Evolutionary conservation across 2,113 vertebrate species (phyloP).

Genomic region (Zosterops borbonicus): DNA sequence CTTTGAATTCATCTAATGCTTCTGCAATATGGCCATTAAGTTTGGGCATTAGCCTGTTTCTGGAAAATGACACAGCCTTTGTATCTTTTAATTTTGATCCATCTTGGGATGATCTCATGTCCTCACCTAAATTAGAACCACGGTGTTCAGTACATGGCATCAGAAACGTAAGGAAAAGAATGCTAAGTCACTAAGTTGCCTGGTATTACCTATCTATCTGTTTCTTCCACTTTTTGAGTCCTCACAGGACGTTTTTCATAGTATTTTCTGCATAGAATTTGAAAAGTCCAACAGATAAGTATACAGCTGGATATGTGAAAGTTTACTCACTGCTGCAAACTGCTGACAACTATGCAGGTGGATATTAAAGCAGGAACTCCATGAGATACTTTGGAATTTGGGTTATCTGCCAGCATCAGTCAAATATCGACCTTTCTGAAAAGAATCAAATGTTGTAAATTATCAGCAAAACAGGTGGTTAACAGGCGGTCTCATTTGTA

Average conservation of each 20-base stretch:
- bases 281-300: background rate
- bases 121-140: background rate
- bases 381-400: background rate
- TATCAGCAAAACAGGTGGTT: background rate
- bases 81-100: background rate
- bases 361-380: background rate
- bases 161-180: background rate
- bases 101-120: background rate
- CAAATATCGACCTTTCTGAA: background rate
- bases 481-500: background rate
- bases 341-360: background rate
- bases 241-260: background rate
- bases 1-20: background rate
- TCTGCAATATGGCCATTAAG: background rate
- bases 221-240: background rate
- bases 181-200: background rate
- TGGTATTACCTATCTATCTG: background rate
- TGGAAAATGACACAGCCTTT: background rate
- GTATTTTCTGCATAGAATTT: background rate
- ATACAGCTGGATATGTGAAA: background rate
- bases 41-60: background rate
- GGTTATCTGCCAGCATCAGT: background rate
- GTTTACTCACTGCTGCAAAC: background rate
- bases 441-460: background rate
- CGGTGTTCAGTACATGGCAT: background rate